phyloP scores from a whole-genome alignment of 2,888 invertebrate species.

The Orchestes rusci region DNA sequence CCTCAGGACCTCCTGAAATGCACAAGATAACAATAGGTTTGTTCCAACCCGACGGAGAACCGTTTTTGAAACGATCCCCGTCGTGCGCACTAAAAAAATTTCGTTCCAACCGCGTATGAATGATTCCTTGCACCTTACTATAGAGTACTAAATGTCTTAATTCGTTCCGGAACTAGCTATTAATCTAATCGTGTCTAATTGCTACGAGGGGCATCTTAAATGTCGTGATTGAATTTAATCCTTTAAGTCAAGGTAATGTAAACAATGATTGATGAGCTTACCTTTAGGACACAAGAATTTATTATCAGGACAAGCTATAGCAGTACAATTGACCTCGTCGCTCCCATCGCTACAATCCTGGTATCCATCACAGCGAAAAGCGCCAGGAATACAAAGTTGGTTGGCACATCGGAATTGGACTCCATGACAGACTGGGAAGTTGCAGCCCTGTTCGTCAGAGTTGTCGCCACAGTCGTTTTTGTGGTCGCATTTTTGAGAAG shows the following conservation, averaged over 20 bases:
- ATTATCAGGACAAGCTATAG: slow-evolving; percentile 80
- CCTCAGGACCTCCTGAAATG: slow-evolving; percentile 48
- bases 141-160: too few relatives aligned
- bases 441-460: slow-evolving; percentile 85
- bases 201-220: too few relatives aligned
- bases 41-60: background rate
- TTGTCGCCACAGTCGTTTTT: slow-evolving; percentile 86
- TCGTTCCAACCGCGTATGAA: too few relatives aligned
- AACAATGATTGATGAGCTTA: too few relatives aligned
- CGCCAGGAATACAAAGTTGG: slow-evolving; percentile 84
- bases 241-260: too few relatives aligned
- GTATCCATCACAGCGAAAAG: slow-evolving; percentile 79
- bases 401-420: slow-evolving; percentile 86
- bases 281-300: slow-evolving; percentile 86
- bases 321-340: slow-evolving; percentile 82
- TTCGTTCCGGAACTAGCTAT: too few relatives aligned
- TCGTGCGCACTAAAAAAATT: too few relatives aligned
- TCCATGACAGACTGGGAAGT: slow-evolving; percentile 80
- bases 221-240: too few relatives aligned
- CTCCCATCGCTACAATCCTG: slow-evolving; percentile 88
- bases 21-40: background rate
- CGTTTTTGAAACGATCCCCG: too few relatives aligned
- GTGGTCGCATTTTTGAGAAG: slow-evolving; percentile 74
- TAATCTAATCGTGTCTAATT: too few relatives aligned
- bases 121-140: too few relatives aligned